Percentiles rank a stretch among this genome's conserved stretches.
Evolutionary conservation across 2,888 invertebrate genomes (phyloP).

Genomic region (Schrankia costaestrigalis): DNA sequence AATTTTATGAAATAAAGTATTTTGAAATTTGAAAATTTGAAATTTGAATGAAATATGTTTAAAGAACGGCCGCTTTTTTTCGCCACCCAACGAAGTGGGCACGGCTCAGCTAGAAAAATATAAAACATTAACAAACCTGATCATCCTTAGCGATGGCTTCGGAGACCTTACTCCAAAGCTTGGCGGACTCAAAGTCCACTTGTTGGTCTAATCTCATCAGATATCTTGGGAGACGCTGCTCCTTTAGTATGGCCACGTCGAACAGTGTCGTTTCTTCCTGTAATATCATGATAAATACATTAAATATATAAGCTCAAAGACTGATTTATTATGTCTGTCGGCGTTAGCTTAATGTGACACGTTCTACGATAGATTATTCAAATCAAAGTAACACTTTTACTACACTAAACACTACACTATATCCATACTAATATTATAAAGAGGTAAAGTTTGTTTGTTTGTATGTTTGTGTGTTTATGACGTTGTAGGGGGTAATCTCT

Average conservation of each 20-base stretch:
- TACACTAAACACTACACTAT: too few relatives aligned
- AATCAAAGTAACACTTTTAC: too few relatives aligned
- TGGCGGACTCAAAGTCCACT: constrained; percentile 90
- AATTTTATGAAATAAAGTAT: too few relatives aligned
- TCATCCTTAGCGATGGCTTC: constrained; percentile 91
- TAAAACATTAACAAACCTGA: constrained; percentile 71
- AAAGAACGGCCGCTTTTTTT: neutral
- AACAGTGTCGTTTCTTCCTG: constrained; percentile 86
- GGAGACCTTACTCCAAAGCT: constrained; percentile 92
- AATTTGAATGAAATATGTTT: neutral
- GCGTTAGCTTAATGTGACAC: neutral
- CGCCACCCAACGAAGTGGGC: neutral
- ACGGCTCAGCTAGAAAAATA: neutral
- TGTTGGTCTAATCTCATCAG: constrained; percentile 90
- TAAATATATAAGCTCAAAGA: neutral
- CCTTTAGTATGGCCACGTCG: constrained; percentile 86
- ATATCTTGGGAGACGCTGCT: constrained; percentile 86
- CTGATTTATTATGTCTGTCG: neutral
- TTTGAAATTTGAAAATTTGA: too few relatives aligned
- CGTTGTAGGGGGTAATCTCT: too few relatives aligned
- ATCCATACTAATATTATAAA: too few relatives aligned
- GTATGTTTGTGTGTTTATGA: too few relatives aligned
- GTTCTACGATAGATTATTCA: too few relatives aligned
- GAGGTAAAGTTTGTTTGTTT: too few relatives aligned
- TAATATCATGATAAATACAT: neutral